Conservation (phyloP, 2,113 vertebrate species). For the Platanista minor region DNA sequence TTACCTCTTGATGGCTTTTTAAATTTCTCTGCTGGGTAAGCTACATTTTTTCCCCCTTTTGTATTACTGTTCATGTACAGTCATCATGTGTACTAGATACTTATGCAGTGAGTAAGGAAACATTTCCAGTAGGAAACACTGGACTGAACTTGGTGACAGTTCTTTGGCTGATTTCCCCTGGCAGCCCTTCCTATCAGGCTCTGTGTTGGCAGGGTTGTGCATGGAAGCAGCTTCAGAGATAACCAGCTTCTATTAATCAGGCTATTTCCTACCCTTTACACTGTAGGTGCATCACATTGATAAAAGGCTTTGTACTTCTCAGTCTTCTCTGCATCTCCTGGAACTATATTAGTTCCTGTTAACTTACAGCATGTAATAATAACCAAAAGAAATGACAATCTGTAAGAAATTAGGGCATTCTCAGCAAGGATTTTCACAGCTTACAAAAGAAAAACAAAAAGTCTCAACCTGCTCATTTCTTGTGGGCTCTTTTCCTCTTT, state of each 20-base stretch:
- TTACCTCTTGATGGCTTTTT: background rate
- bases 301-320: background rate
- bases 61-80: background rate
- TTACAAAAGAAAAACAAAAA: background rate
- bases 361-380: background rate
- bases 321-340: background rate
- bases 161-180: background rate
- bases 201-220: background rate
- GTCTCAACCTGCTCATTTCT: background rate
- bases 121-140: background rate
- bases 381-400: background rate
- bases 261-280: background rate
- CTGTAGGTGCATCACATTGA: background rate
- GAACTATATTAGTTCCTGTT: background rate
- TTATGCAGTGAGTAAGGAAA: background rate
- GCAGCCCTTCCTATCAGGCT: background rate
- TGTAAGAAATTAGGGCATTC: background rate
- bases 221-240: background rate
- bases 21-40: background rate
- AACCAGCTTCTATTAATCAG: background rate
- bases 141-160: background rate
- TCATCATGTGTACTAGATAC: background rate
- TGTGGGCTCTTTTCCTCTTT: background rate
- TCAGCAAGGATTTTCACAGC: background rate
- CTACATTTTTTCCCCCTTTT: background rate